These are phyloP conservation scores for Arion vulgaris DNA, from an alignment of 1,140 invertebrate genomes.

Conservation along the genomic window DNA sequence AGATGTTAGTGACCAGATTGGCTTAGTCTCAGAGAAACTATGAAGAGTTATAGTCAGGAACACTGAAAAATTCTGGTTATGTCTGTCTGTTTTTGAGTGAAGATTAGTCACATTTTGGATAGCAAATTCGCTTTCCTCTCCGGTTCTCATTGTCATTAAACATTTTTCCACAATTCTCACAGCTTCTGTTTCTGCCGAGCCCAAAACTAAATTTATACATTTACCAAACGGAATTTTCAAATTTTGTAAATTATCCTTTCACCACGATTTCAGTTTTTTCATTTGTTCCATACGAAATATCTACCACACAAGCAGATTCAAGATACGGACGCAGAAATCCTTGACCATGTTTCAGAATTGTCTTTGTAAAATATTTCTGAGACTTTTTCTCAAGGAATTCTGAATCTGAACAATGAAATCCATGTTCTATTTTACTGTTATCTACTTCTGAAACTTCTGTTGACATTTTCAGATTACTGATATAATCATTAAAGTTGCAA, in stretches of 20 bases:
- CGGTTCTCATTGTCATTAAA: constrained; percentile 25
- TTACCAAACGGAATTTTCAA: background rate
- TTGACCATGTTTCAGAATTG: background rate
- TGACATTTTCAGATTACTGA: too few species aligned
- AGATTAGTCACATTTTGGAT: background rate
- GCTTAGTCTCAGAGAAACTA: constrained; percentile 44
- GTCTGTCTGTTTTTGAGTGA: background rate
- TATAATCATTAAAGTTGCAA: too few species aligned
- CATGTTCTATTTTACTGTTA: background rate
- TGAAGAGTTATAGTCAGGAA: constrained; percentile 38
- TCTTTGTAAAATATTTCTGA: background rate
- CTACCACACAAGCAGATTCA: constrained; percentile 6
- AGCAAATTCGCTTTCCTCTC: constrained; percentile 8
- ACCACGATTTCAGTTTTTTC: background rate
- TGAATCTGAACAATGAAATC: background rate
- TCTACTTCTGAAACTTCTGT: too few species aligned
- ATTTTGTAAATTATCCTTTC: background rate
- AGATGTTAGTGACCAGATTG: constrained; percentile 42
- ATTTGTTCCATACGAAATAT: background rate
- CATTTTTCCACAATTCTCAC: constrained; percentile 7
- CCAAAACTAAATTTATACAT: constrained; percentile 4
- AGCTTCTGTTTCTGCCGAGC: background rate
- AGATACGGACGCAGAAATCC: background rate
- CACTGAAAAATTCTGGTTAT: background rate
- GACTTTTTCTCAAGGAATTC: constrained; percentile 47